A percentile compares a stretch with the other conserved stretches of the same genome.
phyloP scores from a whole-genome alignment of 2,113 vertebrate genomes.

The Thunnus thynnus region DNA sequence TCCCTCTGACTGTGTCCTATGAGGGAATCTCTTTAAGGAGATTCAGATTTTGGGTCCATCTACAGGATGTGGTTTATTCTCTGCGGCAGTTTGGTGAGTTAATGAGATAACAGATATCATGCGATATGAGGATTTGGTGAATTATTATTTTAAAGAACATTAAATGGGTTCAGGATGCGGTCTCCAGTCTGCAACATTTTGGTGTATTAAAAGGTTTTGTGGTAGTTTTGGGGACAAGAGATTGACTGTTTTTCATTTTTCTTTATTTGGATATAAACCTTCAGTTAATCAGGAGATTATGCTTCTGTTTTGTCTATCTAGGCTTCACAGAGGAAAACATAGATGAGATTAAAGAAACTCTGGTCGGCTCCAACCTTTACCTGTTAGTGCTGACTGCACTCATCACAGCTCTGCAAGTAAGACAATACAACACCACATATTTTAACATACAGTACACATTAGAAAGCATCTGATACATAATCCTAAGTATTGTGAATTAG shows the following conservation, averaged over 20 bases:
- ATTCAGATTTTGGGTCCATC: slow-evolving; percentile 96
- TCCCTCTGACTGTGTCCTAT: slow-evolving; percentile 94
- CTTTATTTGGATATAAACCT: no score
- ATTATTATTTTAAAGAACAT: neutral
- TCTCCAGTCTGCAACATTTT: neutral
- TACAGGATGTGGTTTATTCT: slow-evolving; percentile 95
- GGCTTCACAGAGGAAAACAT: slow-evolving; percentile 97
- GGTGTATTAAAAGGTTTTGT: neutral
- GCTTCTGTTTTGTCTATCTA: slow-evolving; percentile 56
- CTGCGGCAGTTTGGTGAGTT: slow-evolving; percentile 94
- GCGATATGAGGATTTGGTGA: neutral
- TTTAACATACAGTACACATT: neutral
- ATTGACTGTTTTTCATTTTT: no score
- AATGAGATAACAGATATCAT: neutral
- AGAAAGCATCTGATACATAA: neutral
- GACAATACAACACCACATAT: slow-evolving; percentile 34
- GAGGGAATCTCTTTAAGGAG: slow-evolving; percentile 93
- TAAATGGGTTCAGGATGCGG: no score
- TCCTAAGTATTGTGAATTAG: neutral
- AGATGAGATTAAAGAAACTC: slow-evolving; percentile 96
- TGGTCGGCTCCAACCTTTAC: slow-evolving; percentile 94
- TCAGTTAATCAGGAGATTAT: neutral
- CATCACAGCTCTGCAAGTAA: slow-evolving; percentile 95
- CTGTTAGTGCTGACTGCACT: slow-evolving; percentile 93
- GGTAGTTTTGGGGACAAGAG: neutral